These are phyloP conservation scores for Geophilus truncorum DNA, from an alignment of 2,888 invertebrate species.

Conservation along the genomic window DNA sequence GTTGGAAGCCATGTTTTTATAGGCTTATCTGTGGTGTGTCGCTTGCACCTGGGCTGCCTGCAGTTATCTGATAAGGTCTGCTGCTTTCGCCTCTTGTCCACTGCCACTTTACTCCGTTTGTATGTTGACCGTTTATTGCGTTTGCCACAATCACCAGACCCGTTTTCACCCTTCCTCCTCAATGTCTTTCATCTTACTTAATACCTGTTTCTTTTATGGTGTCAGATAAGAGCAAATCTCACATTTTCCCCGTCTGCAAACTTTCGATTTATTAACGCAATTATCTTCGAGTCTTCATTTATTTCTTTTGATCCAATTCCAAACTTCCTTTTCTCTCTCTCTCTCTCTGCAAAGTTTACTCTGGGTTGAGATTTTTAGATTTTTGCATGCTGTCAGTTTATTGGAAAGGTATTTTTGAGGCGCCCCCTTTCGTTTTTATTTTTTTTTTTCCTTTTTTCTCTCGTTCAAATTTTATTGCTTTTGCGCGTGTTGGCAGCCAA, in stretches of 20 bases:
- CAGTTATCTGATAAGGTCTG: constrained; percentile 7
- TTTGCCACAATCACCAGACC: constrained; percentile 17
- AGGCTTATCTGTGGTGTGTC: not conserved
- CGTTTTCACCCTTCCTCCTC: not conserved
- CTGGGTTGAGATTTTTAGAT: not conserved
- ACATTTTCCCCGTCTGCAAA: not conserved
- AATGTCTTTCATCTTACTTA: constrained; percentile 13
- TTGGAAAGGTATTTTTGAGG: not conserved
- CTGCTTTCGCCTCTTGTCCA: not conserved
- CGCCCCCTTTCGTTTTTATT: not conserved
- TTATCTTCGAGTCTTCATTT: not conserved
- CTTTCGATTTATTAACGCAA: not conserved
- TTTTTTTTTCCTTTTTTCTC: not conserved
- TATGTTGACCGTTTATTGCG: constrained; percentile 5
- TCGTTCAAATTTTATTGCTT: constrained; percentile 9
- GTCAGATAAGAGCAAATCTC: not conserved
- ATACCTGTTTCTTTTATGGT: constrained; percentile 2
- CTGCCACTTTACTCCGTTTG: not conserved
- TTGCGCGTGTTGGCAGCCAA: constrained; percentile 9
- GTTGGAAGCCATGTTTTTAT: not conserved
- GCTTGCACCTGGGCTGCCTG: constrained; percentile 9
- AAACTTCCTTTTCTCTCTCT: not conserved
- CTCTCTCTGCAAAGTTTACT: not conserved
- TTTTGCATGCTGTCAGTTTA: constrained; percentile 13
- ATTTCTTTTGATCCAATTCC: not conserved